Evolutionary conservation across 2,797 vertebrate genomes (phyloP), one percentile per base, ranked within the genome.

Genomic region (Borostomias antarcticus): DNA sequence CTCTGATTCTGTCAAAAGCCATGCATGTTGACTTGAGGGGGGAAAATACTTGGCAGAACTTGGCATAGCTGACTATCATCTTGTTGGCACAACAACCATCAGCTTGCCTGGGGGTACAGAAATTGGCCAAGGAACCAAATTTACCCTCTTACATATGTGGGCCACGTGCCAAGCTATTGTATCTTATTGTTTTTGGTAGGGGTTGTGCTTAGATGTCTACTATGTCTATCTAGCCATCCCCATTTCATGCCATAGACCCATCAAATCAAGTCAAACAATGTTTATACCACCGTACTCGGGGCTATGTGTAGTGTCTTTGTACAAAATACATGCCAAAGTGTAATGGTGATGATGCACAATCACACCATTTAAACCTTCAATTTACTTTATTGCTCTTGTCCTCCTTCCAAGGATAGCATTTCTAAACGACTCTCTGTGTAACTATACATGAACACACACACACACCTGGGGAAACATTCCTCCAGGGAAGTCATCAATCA

Each of bases 401-500:
- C 79, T 51, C 66, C 43, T 13, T 90, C 89, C 90, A 93, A 89
- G 82, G 76, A 86, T 81, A 86, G 85, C 87, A 91, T 88, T 86
- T 85, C 80, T 77, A 77, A 81, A 83, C 76, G 63, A 78, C 73
- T 61, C 69, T 72, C n/a, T n/a, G n/a, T 43, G 77, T 79, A 84
- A 83, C 81, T 43, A 43, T 72, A 68, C 28, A 68, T 47, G 29
- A 45, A 73, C 60, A 73, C 57, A 67, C 54, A 74, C 76, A 80
- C 88, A 90, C 92, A 93, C 91, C 91, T 92, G 91, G 91, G 87
- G 90, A 91, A 89, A 89, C 89, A 89, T 89, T 91, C 86, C 91
- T 91, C 86, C 65, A 74, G 91, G 90, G 91, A 90, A 92, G 92
- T 89, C 90, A 92, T 93, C 91, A 92, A 92, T 93, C 92, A 93